Evolutionary conservation across 2,797 vertebrate genomes (phyloP).

Genomic region (Meriones psammophilus): DNA sequence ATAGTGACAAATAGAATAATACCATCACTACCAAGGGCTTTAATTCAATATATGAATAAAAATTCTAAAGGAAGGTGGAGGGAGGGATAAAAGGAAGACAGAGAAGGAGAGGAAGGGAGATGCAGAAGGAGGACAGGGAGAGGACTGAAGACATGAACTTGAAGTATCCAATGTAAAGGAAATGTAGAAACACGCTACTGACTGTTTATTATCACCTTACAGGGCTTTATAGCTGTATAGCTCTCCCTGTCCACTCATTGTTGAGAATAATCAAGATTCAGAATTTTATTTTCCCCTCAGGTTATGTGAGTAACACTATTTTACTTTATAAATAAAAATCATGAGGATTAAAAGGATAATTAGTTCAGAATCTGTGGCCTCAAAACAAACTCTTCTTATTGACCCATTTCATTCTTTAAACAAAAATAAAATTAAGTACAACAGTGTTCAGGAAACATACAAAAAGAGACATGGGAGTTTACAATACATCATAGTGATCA

Average conservation of each 20-base stretch:
- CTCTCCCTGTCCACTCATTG: not conserved
- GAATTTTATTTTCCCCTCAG: not conserved
- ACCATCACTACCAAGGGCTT: not conserved
- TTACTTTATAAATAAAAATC: slow-evolving; percentile 40
- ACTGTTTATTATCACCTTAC: not conserved
- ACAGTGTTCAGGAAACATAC: rapidly evolving
- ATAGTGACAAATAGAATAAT: not conserved
- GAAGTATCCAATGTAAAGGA: not conserved
- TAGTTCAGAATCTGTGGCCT: not conserved
- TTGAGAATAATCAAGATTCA: slow-evolving; percentile 13
- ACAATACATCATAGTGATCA: not conserved
- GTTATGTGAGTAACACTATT: not conserved
- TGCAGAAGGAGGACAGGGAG: rapidly evolving
- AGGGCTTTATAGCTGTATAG: not conserved
- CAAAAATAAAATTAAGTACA: not conserved
- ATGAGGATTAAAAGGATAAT: not conserved
- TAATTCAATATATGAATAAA: not conserved
- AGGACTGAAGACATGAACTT: not conserved
- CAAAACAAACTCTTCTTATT: not conserved
- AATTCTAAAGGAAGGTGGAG: not conserved
- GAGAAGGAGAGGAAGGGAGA: not conserved
- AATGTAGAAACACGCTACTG: not conserved
- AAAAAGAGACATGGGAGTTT: not conserved
- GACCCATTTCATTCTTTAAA: not conserved
- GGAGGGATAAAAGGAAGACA: not conserved